Evolutionary conservation across 2,888 invertebrate genomes (phyloP).

Genomic region (Acanthosoma haemorrhoidale): DNA sequence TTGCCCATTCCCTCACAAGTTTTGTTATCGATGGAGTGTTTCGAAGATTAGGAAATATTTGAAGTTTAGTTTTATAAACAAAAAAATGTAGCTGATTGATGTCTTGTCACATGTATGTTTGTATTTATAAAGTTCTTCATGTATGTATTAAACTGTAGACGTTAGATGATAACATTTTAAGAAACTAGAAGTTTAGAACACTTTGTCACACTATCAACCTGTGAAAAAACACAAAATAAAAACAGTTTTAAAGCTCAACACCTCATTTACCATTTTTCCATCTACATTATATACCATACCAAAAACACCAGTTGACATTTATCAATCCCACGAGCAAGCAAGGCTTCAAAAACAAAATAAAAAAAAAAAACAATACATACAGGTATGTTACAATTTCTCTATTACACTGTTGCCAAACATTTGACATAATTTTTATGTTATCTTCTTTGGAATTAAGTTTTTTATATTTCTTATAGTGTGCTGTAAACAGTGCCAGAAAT

Average conservation of each 20-base stretch:
- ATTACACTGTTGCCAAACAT: conserved; percentile 14
- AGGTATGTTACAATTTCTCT: conserved; percentile 2
- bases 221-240: conserved; percentile 4
- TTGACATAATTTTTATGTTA: not conserved
- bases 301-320: not conserved
- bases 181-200: conserved; percentile 16
- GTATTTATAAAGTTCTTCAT: conserved; percentile 7
- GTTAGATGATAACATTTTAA: not conserved
- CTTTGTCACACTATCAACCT: conserved; percentile 25
- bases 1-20: not conserved
- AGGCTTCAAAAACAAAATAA: not conserved
- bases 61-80: not conserved
- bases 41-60: conserved; percentile 12
- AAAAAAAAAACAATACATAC: conserved; percentile 3
- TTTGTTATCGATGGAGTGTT: not conserved
- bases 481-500: conserved; percentile 21
- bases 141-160: conserved; percentile 3
- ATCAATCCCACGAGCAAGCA: not conserved
- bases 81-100: conserved; percentile 18
- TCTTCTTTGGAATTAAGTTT: not conserved
- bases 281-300: not conserved
- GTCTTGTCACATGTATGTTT: conserved; percentile 23
- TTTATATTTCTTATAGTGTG: not conserved
- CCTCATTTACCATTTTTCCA: conserved; percentile 22
- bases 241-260: conserved; percentile 17